Evolutionary conservation across 1,140 invertebrate genomes (phyloP), one percentile per base, ranked within the genome.

Genomic region (Rhynchophorus ferrugineus): DNA sequence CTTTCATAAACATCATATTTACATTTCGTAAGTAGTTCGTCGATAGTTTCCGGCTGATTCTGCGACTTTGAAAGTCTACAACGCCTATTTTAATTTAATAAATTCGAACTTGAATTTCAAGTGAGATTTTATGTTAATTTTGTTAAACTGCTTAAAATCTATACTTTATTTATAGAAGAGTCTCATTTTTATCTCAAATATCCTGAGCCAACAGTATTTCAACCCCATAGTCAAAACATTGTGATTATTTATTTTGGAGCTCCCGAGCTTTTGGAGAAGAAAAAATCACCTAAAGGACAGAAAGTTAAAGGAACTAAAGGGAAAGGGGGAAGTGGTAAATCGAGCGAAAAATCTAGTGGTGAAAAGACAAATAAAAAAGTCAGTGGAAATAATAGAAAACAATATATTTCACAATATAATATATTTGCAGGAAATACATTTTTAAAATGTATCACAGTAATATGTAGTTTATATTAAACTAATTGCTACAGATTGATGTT

Each of bases 361-460:
- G 21, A 57, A 22, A 47, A 7, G 9, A 20, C 19, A n/a, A n/a
- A n/a, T n/a, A n/a, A n/a, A n/a, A n/a, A n/a, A n/a, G n/a, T n/a
- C n/a, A n/a, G n/a, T n/a, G n/a, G n/a, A n/a, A n/a, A n/a, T n/a
- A n/a, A 45, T 19, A 14, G 9, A 17, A 49, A 36, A 20, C 50
- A 51, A 37, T 56, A 56, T 29, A 44, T 59, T 35, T 13, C 49
- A 3, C 56, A 59, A 42, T 59, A 52, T 44, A 56, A 59, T 14
- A 48, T 59, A n/a, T 18, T 36, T n/a, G 56, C 53, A 8, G 51
- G 51, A 8, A 49, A 22, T 9, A 35, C 33, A 9, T 54, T 36
- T 50, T 33, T 55, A 24, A 49, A 58, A 46, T 48, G 43, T 33
- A 18, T 56, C 0, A 17, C 50, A 7, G 8, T 55, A 1, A 50